phyloP scores from a whole-genome alignment of 1,140 invertebrate species.

The Trachymyrmex septentrionalis region DNA sequence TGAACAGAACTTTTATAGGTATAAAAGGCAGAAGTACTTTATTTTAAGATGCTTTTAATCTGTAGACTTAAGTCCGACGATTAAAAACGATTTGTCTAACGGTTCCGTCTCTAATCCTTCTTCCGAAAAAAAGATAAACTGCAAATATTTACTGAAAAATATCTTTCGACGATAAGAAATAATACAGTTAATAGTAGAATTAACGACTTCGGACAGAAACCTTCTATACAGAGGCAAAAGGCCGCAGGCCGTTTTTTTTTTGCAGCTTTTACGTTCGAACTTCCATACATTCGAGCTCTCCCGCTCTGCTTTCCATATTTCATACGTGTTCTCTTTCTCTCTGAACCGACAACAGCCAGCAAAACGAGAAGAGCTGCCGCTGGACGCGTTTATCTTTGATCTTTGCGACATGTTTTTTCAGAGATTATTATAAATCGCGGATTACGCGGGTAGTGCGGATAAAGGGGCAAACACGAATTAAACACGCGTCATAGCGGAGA shows the following conservation, averaged over 20 bases:
- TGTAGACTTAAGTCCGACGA: neutral
- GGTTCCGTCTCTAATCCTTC: neutral
- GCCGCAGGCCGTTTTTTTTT: conserved; percentile 19
- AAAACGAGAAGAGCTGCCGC: neutral
- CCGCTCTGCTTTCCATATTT: conserved; percentile 10
- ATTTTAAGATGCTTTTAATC: conserved; percentile 16
- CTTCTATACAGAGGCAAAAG: neutral
- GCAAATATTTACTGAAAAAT: neutral
- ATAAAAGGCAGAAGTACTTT: neutral
- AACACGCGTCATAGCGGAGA: conserved; percentile 21
- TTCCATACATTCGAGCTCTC: neutral
- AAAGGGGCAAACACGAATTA: conserved; percentile 28
- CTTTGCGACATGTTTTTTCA: conserved; percentile 27
- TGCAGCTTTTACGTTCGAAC: conserved; percentile 15
- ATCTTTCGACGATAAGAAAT: neutral
- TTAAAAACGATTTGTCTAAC: neutral
- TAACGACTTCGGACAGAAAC: conserved; percentile 2
- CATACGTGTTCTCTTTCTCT: neutral
- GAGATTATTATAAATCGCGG: conserved; percentile 51
- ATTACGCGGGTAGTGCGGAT: conserved; percentile 5
- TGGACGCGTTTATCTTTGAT: conserved; percentile 34
- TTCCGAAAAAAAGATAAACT: neutral
- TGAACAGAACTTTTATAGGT: neutral
- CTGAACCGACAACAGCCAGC: neutral
- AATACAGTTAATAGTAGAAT: neutral